Evolutionary conservation across 53 echinoderm and acorn worm genomes (phyloP), one percentile per base, ranked within the genome.

Genomic region (Luidia sarsii): DNA sequence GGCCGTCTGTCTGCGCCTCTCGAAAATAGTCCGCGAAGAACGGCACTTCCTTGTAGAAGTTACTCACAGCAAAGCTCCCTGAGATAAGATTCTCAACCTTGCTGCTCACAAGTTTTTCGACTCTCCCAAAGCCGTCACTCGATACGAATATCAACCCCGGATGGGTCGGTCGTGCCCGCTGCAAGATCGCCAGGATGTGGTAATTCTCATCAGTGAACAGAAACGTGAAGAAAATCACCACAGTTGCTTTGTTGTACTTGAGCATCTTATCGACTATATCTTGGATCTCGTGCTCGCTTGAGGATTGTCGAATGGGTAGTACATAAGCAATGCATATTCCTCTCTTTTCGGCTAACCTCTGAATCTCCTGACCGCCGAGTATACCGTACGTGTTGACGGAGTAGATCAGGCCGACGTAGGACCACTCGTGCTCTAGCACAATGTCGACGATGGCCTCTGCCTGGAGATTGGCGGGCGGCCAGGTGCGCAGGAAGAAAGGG

Each of bases 401-500:
- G 73, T 85, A 63, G 37, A 85, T 73, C 14, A 85, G 60, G 4
- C 72, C 71, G 24, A 85, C 53, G 22, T 85, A 85, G 1, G 48
- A 24, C 85, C 85, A 85, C 29, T 85, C 23, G 21, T 52, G 75
- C 7, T 65, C 28, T 1, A 24, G 4, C 21, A 82, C 45, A 31
- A 82, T 82, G 23, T 82, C 82, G 14, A 67, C 68, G n/a, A 82
- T 82, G 2, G 68, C 82, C 23, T 39, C 68, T 5, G 50, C 57
- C 27, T 82, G 82, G 3, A 63, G 59, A 51, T 37, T 50, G 22
- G 61, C 75, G 35, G 85, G 53, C 10, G 85, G 85, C 36, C 50
- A 41, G 14, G 85, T 73, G 6, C 85, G 74, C 15, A 85, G 75
- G 41, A 72, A 85, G 60, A 63, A 85, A 16, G 85, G 85, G 36